Percentiles rank a stretch among this genome's conserved stretches.
Evolutionary conservation across 2,113 vertebrate genomes (phyloP).

Genomic region (Leptosomus discolor): DNA sequence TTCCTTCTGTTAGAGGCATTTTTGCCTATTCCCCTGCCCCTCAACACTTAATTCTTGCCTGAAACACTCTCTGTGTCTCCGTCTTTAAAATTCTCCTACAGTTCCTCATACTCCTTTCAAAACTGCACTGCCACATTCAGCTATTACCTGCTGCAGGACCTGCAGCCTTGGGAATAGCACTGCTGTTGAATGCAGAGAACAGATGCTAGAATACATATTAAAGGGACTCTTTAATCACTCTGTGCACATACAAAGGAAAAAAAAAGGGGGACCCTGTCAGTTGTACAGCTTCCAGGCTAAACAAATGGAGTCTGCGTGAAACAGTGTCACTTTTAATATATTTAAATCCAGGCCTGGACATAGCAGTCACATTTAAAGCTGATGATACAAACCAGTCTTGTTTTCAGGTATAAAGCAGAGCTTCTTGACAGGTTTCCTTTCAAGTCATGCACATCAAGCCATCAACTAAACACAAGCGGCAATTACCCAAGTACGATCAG

Average conservation of each 20-base stretch:
- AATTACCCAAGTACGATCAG: background rate
- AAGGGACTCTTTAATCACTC: background rate
- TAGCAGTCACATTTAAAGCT: background rate
- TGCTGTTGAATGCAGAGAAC: background rate
- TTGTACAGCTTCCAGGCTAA: background rate
- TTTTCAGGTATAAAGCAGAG: background rate
- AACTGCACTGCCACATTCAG: background rate
- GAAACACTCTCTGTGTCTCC: background rate
- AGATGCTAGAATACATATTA: background rate
- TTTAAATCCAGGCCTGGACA: background rate
- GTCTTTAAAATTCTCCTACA: background rate
- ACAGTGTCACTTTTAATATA: background rate
- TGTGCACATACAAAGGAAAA: background rate
- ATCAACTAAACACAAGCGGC: background rate
- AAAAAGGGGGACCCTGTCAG: background rate
- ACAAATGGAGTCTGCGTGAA: background rate
- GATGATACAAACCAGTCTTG: background rate
- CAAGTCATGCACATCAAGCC: background rate
- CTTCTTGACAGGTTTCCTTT: background rate
- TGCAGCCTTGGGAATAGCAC: background rate
- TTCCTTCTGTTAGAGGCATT: background rate
- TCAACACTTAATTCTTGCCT: background rate
- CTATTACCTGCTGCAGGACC: background rate
- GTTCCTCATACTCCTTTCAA: background rate
- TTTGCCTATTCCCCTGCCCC: background rate